Evolutionary conservation across 2,888 invertebrate genomes (phyloP).

Genomic region (Stegana nigrithorax): DNA sequence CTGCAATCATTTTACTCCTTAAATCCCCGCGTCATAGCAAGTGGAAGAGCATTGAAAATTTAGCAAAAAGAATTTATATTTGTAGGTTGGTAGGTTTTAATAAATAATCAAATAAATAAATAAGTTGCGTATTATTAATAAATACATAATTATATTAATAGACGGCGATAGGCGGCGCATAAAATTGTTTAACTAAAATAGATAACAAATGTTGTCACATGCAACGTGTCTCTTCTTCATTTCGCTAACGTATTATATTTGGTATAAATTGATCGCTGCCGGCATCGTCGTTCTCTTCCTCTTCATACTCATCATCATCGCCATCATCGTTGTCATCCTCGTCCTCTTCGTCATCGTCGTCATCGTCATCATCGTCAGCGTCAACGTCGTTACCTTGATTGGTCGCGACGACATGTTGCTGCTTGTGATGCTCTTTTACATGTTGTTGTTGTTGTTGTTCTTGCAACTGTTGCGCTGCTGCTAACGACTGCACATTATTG

Average conservation of each 20-base stretch:
- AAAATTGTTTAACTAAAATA: background rate
- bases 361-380: constrained; percentile 39
- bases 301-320: constrained; percentile 36
- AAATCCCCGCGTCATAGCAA: too few relatives aligned
- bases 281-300: constrained; percentile 52
- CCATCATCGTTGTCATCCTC: constrained; percentile 36
- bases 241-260: constrained; percentile 38
- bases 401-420: constrained; percentile 19
- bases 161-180: background rate
- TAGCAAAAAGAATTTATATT: too few relatives aligned
- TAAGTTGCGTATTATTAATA: background rate
- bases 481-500: constrained; percentile 7
- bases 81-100: background rate
- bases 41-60: too few relatives aligned
- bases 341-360: constrained; percentile 39
- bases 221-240: background rate
- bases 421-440: constrained; percentile 33
- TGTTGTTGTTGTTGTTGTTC: constrained; percentile 26
- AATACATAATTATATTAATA: background rate
- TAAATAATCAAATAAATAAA: background rate
- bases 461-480: constrained; percentile 16
- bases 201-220: background rate
- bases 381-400: constrained; percentile 29
- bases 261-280: constrained; percentile 54
- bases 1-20: too few relatives aligned